Conservation (phyloP, 2,888 invertebrate genomes). For the Oxystoma pomonae region DNA sequence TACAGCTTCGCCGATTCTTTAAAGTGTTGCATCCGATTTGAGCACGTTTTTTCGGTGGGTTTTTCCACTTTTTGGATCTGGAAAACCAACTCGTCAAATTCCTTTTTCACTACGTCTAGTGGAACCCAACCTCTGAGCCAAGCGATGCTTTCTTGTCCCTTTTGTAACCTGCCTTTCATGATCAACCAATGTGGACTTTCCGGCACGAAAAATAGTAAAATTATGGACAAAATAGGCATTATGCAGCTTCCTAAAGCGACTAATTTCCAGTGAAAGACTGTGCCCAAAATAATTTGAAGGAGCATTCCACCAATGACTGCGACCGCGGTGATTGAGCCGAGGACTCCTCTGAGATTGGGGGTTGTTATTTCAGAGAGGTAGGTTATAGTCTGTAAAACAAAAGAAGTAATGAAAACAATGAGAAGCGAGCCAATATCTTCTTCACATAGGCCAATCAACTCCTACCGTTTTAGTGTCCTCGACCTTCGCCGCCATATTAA, state of each 20-base stretch:
- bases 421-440: no score
- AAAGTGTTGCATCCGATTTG: neutral
- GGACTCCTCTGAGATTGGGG: constrained; percentile 70
- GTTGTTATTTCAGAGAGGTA: constrained; percentile 83
- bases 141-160: constrained; percentile 65
- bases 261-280: constrained; percentile 66
- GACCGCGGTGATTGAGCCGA: constrained; percentile 71
- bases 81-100: constrained; percentile 52
- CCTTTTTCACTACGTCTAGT: constrained; percentile 56
- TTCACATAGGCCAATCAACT: no score
- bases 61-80: constrained; percentile 14
- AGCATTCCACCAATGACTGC: constrained; percentile 73
- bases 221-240: constrained; percentile 61
- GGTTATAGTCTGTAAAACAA: constrained; percentile 60
- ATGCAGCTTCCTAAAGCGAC: constrained; percentile 65
- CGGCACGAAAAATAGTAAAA: constrained; percentile 67
- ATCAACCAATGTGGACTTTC: constrained; percentile 82
- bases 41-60: neutral
- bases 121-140: constrained; percentile 79
- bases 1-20: constrained; percentile 44
- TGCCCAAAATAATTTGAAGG: constrained; percentile 70
- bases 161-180: constrained; percentile 59
- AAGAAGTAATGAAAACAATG: neutral
- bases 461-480: no score
- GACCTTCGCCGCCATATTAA: no score